Conservation (phyloP, 2,113 vertebrate species). For the Beaufortia kweichowensis region DNA sequence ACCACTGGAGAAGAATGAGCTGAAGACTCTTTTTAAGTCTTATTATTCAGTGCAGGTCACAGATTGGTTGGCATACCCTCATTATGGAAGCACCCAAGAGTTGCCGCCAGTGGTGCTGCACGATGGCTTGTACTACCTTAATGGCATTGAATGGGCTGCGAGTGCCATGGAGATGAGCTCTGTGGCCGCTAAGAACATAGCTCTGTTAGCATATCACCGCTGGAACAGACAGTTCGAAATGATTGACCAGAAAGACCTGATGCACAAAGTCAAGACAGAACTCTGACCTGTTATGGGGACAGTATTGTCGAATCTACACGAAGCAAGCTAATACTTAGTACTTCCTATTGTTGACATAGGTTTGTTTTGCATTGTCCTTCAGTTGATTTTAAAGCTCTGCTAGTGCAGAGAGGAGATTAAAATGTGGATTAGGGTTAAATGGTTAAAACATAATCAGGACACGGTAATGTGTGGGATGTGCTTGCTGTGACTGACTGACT, state of each 20-base stretch:
- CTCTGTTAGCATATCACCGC: conserved; percentile 90
- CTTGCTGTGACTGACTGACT: background rate
- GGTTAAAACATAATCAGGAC: background rate
- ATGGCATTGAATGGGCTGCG: conserved; percentile 89
- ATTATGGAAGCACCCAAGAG: conserved; percentile 74
- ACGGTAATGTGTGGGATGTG: background rate
- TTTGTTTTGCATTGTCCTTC: too few relatives aligned
- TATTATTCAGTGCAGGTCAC: conserved; percentile 95
- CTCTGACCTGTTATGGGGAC: conserved; percentile 73
- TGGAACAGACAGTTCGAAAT: conserved; percentile 91
- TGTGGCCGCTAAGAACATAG: conserved; percentile 93
- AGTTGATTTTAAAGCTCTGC: too few relatives aligned
- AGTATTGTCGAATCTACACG: background rate
- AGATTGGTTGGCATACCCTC: conserved; percentile 87
- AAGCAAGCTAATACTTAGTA: background rate
- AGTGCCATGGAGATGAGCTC: conserved; percentile 95
- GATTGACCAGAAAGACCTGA: conserved; percentile 94
- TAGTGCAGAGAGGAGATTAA: background rate
- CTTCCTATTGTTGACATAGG: too few relatives aligned
- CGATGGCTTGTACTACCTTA: conserved; percentile 92
- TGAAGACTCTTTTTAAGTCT: conserved; percentile 95
- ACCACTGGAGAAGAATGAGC: conserved; percentile 82
- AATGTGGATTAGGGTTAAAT: background rate
- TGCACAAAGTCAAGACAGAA: conserved; percentile 97
- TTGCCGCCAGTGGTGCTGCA: conserved; percentile 87